Conservation (phyloP, 2,113 vertebrate species). For the Equus quagga region DNA sequence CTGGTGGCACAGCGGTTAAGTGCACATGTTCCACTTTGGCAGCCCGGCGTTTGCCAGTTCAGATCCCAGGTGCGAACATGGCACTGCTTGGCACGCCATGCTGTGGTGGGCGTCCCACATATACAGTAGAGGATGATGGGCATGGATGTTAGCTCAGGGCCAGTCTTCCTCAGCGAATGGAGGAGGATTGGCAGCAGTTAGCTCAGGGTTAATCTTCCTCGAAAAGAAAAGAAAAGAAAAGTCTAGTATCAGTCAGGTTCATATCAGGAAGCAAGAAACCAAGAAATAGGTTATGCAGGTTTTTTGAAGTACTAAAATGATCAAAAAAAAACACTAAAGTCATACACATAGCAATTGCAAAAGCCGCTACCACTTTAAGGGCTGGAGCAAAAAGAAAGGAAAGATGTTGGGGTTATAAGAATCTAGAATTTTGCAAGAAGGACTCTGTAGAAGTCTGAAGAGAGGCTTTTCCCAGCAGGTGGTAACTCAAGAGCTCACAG, state of each 20-base stretch:
- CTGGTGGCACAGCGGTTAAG: too few species aligned
- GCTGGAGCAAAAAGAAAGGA: background rate
- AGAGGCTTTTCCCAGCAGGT: accelerated
- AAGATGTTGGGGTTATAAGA: background rate
- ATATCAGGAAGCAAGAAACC: background rate
- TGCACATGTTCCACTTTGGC: too few species aligned
- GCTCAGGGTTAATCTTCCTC: too few species aligned
- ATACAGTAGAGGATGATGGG: too few species aligned
- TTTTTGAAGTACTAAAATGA: background rate
- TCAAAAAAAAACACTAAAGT: background rate
- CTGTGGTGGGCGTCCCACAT: too few species aligned
- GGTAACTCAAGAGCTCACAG: background rate
- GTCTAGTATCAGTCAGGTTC: background rate
- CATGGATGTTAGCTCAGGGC: too few species aligned
- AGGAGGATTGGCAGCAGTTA: too few species aligned
- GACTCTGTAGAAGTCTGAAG: background rate
- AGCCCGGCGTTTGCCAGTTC: too few species aligned
- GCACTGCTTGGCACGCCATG: too few species aligned
- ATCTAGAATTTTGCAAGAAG: background rate
- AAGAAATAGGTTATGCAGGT: background rate
- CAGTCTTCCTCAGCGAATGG: too few species aligned
- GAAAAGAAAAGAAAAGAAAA: background rate
- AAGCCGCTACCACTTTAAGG: background rate
- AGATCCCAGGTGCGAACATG: too few species aligned
- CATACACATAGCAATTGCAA: background rate